Base-by-base conservation (phyloP, 2,797 vertebrate species). In the Lophius americanus region DNA sequence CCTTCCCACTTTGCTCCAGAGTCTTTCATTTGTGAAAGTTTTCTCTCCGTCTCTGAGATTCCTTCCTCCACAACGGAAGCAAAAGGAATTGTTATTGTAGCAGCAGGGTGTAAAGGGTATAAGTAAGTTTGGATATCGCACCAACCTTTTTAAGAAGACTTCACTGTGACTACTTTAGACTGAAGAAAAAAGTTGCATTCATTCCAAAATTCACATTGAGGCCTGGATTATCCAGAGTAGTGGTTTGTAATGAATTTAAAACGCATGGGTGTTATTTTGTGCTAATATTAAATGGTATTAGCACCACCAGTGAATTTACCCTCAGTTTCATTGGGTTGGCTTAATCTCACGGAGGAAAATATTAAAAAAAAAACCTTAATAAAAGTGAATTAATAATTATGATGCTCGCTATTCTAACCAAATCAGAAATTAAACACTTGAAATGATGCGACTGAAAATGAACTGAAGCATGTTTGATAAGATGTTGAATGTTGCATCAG, bases 401-500 rank as follows among this genome's bases (percentile, higher is more conserved):
- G 23, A 23, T 23, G 23, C 23, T 23, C 23, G 23, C 23, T 23
- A 23, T 23, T 23, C 23, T 23, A 23, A 23, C 23, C 10, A 35
- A 53, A 59, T 49, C 4, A 1, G 7, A 33, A 7, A 9, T 32
- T 13, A 48, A 48, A 53, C 10, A 38, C 6, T 13, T 41, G 7
- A 48, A 44, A 35, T 60, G 35, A 51, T 2, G 13, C 35, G 11
- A 54, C 32, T 66, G 50, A 52, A 38, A 0, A 2, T 2, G 11
- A 44, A 62, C 58, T 3, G 53, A 53, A 68, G 46, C 10, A 42
- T 47, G 48, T 55, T 9, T 2, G 44, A 59, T 53, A 47, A n/a
- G 32, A 35, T 54, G 55, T 44, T 51, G 47, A 57, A 41, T 48
- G 38, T 68, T 63, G 33, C 14, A 64, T 59, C 11, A 36, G 48